phyloP scores from a whole-genome alignment of 2,888 invertebrate species.

The Pantelozetes paolii region DNA sequence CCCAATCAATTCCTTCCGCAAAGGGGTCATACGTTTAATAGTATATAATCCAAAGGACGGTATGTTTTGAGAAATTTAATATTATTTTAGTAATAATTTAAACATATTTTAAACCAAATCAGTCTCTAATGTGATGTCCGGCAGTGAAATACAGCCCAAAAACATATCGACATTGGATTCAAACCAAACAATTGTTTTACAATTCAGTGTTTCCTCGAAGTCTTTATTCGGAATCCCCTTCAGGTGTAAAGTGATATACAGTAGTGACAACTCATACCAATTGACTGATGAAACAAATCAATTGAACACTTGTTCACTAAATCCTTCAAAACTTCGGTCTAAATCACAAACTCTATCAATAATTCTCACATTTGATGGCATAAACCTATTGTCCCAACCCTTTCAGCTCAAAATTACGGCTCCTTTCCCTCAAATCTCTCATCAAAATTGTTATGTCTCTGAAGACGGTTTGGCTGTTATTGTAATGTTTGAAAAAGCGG shows the following conservation, averaged over 20 bases:
- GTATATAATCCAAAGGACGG: conserved; percentile 27
- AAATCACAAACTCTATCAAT: conserved; percentile 44
- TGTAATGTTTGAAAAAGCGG: conserved; percentile 47
- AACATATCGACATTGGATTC: conserved; percentile 23
- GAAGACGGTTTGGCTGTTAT: conserved; percentile 46
- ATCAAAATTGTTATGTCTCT: conserved; percentile 41
- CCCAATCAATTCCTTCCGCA: conserved; percentile 32
- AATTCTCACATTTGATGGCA: conserved; percentile 46
- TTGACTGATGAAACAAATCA: conserved; percentile 22
- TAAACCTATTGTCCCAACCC: conserved; percentile 42
- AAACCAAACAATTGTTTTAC: conserved; percentile 28
- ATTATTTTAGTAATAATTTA: neutral
- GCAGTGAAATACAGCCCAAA: conserved; percentile 5
- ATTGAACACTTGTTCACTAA: conserved; percentile 39
- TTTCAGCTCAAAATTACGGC: conserved; percentile 41
- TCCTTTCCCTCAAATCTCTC: conserved; percentile 38
- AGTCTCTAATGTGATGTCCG: neutral
- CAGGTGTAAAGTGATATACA: conserved; percentile 32
- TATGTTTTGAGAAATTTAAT: neutral
- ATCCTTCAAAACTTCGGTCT: conserved; percentile 20
- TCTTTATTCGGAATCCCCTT: conserved; percentile 37
- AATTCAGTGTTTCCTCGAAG: conserved; percentile 33
- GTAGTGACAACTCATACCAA: conserved; percentile 1
- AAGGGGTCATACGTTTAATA: conserved; percentile 27
- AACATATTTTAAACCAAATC: neutral